Evolutionary conservation across 2,888 invertebrate genomes (phyloP).

Genomic region (Catocala fraxini): DNA sequence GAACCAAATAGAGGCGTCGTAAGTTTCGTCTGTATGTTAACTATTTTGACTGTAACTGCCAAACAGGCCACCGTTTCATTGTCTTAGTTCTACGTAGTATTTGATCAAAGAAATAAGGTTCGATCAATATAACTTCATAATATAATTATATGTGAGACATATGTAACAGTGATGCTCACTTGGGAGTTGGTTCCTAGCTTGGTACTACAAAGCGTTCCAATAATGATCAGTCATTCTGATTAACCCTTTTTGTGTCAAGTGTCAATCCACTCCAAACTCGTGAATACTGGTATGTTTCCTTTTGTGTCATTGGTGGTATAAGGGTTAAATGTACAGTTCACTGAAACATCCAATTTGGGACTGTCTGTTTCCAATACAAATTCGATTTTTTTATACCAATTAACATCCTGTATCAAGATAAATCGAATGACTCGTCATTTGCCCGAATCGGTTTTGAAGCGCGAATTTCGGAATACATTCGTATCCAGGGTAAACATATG

Average conservation of each 20-base stretch:
- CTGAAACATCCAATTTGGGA: conserved; percentile 25
- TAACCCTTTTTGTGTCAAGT: conserved; percentile 3
- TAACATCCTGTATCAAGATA: conserved; percentile 49
- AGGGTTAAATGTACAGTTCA: conserved; percentile 2
- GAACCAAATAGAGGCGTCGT: conserved; percentile 29
- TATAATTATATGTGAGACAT: not conserved
- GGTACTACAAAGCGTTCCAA: not conserved
- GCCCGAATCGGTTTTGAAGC: conserved; percentile 40
- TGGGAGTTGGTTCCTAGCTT: too few species aligned
- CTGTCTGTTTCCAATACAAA: conserved; percentile 34
- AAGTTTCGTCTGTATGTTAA: conserved; percentile 23
- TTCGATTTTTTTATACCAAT: conserved; percentile 40
- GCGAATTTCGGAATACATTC: conserved; percentile 25
- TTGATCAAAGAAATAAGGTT: conserved; percentile 13
- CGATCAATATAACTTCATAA: not conserved
- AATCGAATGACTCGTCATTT: conserved; percentile 50
- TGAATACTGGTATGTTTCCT: conserved; percentile 1
- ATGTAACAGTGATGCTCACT: too few species aligned
- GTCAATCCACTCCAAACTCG: not conserved
- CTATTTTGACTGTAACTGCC: conserved; percentile 24
- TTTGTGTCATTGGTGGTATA: conserved; percentile 10
- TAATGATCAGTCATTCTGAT: not conserved
- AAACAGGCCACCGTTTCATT: conserved; percentile 14
- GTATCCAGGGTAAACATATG: conserved; percentile 15
- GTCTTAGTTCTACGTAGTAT: conserved; percentile 13